Percentiles rank a stretch among this genome's conserved stretches.
These are phyloP conservation scores for Drosophila borborema DNA, from an alignment of 2,888 invertebrate species.

Conservation along the genomic window DNA sequence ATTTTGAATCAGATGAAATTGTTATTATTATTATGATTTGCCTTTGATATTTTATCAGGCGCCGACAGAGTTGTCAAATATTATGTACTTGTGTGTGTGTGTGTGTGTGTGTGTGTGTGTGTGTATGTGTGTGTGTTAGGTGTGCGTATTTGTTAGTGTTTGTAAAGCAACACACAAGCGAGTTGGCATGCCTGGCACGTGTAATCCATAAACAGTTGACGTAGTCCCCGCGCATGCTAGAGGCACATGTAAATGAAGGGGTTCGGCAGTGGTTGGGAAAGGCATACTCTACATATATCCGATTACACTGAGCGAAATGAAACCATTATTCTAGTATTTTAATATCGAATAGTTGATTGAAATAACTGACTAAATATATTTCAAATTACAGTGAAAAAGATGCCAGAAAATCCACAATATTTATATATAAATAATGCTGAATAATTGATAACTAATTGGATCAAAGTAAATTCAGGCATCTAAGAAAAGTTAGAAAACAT, in stretches of 20 bases:
- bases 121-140: not conserved
- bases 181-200: constrained; percentile 66
- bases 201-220: constrained; percentile 73
- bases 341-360: not conserved
- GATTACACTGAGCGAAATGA: constrained; percentile 25
- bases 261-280: constrained; percentile 1
- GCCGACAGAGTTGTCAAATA: constrained; percentile 26
- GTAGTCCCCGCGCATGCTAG: constrained; percentile 39
- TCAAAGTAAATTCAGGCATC: no score
- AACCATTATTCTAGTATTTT: not conserved
- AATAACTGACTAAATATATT: no score
- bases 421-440: not conserved
- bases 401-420: not conserved
- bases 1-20: constrained; percentile 32
- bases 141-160: not conserved
- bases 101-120: not conserved
- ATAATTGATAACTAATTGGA: no score
- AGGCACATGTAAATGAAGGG: constrained; percentile 4
- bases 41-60: constrained; percentile 46
- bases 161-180: not conserved
- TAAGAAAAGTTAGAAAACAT: no score
- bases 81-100: constrained; percentile 1
- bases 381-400: not conserved
- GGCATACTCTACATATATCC: not conserved
- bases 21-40: constrained; percentile 28